Conservation (phyloP, 2,113 vertebrate genomes). For the Datnioides undecimradiatus region DNA sequence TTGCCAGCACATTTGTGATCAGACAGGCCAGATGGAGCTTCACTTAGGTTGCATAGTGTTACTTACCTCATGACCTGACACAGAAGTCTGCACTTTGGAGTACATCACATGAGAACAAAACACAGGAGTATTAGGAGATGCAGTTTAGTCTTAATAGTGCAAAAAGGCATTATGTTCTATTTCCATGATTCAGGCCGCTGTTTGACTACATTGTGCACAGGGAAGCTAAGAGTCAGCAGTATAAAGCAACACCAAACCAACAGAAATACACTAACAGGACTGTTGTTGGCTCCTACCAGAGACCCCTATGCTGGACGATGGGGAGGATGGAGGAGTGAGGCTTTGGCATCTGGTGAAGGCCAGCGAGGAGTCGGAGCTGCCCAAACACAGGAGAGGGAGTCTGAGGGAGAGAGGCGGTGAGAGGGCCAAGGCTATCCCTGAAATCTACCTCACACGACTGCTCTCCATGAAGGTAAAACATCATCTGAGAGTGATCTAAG, state of each 20-base stretch:
- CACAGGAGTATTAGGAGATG: not conserved
- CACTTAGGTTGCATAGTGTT: too few species aligned
- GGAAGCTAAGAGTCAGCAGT: not conserved
- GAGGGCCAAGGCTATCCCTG: slow-evolving; percentile 95
- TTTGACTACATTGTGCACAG: slow-evolving; percentile 16
- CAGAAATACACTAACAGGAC: not conserved
- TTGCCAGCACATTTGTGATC: too few species aligned
- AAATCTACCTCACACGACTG: slow-evolving; percentile 97
- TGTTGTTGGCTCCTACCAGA: slow-evolving; percentile 78
- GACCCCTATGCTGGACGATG: slow-evolving; percentile 96
- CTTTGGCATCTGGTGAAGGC: slow-evolving; percentile 98
- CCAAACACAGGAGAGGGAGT: slow-evolving; percentile 93
- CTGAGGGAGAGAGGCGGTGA: slow-evolving; percentile 93
- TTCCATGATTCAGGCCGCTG: slow-evolving; percentile 10
- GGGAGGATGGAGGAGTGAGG: slow-evolving; percentile 94
- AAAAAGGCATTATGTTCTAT: not conserved
- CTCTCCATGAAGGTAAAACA: slow-evolving; percentile 94
- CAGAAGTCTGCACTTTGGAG: too few species aligned
- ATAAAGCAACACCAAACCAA: not conserved
- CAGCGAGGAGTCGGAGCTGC: slow-evolving; percentile 94
- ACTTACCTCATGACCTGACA: too few species aligned
- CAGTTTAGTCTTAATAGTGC: not conserved
- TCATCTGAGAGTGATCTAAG: not conserved
- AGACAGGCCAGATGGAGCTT: too few species aligned
- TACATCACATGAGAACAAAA: too few species aligned